phyloP scores from a whole-genome alignment of 1,140 invertebrate species.

The Zaprionus nigranus region DNA sequence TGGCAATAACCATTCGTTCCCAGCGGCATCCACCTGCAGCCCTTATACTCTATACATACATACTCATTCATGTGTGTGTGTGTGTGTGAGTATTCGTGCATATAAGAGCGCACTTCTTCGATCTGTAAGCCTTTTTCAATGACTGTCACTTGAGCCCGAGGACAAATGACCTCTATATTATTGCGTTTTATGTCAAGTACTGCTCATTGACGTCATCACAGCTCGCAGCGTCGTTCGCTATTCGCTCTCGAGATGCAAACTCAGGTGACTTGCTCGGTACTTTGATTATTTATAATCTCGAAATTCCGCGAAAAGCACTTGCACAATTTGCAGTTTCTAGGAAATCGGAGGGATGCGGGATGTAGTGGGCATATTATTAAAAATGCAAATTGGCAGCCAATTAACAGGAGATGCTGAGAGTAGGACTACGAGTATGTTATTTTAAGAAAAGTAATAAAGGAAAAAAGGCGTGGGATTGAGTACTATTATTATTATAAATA shows the following conservation, averaged over 20 bases:
- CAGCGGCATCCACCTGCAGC: slow-evolving; percentile 22
- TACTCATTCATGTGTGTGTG: neutral
- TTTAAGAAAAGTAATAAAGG: neutral
- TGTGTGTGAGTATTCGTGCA: neutral
- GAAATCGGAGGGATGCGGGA: neutral
- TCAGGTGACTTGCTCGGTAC: slow-evolving; percentile 17
- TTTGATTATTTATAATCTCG: slow-evolving; percentile 5
- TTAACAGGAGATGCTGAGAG: neutral
- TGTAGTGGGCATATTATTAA: neutral
- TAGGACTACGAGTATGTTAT: neutral
- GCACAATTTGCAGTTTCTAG: neutral
- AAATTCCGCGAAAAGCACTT: slow-evolving; percentile 4
- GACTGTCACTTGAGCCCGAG: slow-evolving; percentile 60
- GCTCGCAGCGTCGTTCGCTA: neutral
- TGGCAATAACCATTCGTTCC: slow-evolving; percentile 59
- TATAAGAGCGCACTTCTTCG: slow-evolving; percentile 18
- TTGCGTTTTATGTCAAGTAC: slow-evolving; percentile 71
- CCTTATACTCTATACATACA: slow-evolving; percentile 15
- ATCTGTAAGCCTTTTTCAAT: slow-evolving; percentile 70
- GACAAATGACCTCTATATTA: slow-evolving; percentile 78
- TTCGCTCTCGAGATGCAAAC: slow-evolving; percentile 8
- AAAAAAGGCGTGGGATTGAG: neutral
- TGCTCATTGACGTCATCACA: slow-evolving; percentile 54
- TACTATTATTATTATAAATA: no score
- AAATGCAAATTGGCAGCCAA: slow-evolving; percentile 5